Percentiles rank a stretch among this genome's conserved stretches.
Conservation (phyloP, 2,113 vertebrate genomes). For the Leucopternis melanops region DNA sequence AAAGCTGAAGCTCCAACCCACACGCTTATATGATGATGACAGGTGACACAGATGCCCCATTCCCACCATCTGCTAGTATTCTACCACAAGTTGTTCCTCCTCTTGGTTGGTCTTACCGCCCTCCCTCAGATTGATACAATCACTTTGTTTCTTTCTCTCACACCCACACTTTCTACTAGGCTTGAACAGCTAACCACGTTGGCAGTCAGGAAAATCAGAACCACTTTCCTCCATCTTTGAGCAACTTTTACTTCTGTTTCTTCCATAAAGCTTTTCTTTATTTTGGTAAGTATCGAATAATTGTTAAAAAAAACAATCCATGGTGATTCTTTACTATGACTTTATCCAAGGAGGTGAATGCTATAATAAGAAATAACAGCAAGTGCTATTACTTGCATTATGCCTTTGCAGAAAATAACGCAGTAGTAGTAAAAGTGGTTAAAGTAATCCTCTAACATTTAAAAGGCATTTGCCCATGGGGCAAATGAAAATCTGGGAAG, state of each 20-base stretch:
- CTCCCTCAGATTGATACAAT: neutral
- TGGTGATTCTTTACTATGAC: neutral
- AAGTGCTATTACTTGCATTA: neutral
- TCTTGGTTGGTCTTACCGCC: neutral
- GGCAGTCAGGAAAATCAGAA: neutral
- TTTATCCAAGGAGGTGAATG: neutral
- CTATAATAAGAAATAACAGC: neutral
- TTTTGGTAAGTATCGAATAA: neutral
- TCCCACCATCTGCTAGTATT: neutral
- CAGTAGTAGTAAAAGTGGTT: neutral
- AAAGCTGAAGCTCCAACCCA: neutral
- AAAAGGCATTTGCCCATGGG: neutral
- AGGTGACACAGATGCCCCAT: neutral
- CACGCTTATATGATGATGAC: fast-evolving
- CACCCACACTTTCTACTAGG: neutral
- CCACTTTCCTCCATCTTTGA: neutral
- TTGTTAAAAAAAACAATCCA: neutral
- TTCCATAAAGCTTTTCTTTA: neutral
- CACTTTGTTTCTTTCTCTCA: neutral
- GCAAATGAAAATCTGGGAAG: neutral
- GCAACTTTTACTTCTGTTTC: neutral
- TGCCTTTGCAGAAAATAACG: neutral
- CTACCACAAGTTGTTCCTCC: neutral
- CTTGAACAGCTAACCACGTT: neutral
- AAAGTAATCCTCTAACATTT: neutral